These are phyloP conservation scores for Sparus aurata DNA, from an alignment of 2,797 vertebrate genomes.

Conservation along the genomic window DNA sequence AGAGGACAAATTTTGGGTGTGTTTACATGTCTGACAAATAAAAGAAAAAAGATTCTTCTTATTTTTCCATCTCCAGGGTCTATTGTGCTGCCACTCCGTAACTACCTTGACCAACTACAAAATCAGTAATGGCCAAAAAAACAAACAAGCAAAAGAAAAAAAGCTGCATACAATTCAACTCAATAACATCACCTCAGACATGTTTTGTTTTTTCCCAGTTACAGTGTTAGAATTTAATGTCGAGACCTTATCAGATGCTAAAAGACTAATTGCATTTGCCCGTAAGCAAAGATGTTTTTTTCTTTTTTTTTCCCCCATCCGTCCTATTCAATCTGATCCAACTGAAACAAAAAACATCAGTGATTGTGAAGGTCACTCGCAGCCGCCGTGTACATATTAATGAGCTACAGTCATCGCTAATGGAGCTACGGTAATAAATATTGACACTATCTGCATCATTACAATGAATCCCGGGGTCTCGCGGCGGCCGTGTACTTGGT, in stretches of 20 bases:
- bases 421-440: slow-evolving; percentile 77
- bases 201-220: not conserved
- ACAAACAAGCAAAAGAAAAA: no score
- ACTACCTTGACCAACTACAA: not conserved
- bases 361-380: slow-evolving; percentile 67
- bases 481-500: slow-evolving; percentile 43
- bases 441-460: slow-evolving; percentile 72
- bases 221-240: slow-evolving; percentile 12
- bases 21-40: no score
- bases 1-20: no score
- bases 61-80: not conserved
- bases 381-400: slow-evolving; percentile 69
- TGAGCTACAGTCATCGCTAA: slow-evolving; percentile 65
- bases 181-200: not conserved
- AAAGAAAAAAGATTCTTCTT: no score
- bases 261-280: slow-evolving; percentile 4
- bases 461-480: slow-evolving; percentile 50
- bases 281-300: not conserved
- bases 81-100: slow-evolving; percentile 6
- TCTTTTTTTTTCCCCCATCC: slow-evolving; percentile 12
- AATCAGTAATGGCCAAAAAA: not conserved
- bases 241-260: slow-evolving; percentile 21
- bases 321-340: slow-evolving; percentile 28
- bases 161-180: slow-evolving; percentile 13
- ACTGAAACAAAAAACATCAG: slow-evolving; percentile 29